phyloP scores from a whole-genome alignment of 1,140 invertebrate genomes.

The Ceratina japonica region DNA sequence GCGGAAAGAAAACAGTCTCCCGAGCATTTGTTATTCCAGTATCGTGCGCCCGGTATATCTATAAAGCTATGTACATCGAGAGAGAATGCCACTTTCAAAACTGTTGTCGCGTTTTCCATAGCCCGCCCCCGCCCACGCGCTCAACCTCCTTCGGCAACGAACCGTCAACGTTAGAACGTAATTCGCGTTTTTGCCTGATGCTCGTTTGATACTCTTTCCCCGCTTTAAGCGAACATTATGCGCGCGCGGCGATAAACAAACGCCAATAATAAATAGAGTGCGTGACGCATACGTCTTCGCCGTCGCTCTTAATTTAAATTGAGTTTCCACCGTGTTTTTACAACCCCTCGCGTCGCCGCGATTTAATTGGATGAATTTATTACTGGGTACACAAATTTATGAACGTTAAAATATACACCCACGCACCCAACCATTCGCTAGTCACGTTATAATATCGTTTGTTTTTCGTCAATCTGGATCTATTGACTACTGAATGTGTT shows the following conservation, averaged over 20 bases:
- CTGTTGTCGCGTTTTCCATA: conserved; percentile 53
- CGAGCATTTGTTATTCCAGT: conserved; percentile 64
- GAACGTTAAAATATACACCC: not conserved
- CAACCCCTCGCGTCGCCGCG: no score
- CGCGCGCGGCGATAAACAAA: not conserved
- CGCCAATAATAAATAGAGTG: not conserved
- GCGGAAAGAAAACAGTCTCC: conserved; percentile 60
- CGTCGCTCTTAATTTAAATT: conserved; percentile 7
- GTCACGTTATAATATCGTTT: no score
- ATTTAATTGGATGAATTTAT: conserved; percentile 10
- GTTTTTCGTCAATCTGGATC: no score
- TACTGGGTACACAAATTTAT: not conserved
- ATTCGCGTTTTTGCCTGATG: conserved; percentile 29
- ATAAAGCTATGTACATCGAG: conserved; percentile 59
- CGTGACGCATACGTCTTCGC: not conserved
- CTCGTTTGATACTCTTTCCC: conserved; percentile 24
- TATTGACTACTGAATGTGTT: no score
- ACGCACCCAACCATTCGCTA: no score
- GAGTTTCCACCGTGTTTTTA: not conserved
- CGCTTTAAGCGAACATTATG: not conserved
- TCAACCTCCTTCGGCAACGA: no score
- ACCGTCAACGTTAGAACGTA: conserved; percentile 37
- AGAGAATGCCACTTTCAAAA: conserved; percentile 58
- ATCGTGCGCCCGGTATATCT: conserved; percentile 57
- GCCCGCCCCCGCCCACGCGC: not conserved